Percentiles rank a stretch among this genome's conserved stretches.
Evolutionary conservation across 2,797 vertebrate genomes (phyloP).

Genomic region (Fistularia tabacaria): DNA sequence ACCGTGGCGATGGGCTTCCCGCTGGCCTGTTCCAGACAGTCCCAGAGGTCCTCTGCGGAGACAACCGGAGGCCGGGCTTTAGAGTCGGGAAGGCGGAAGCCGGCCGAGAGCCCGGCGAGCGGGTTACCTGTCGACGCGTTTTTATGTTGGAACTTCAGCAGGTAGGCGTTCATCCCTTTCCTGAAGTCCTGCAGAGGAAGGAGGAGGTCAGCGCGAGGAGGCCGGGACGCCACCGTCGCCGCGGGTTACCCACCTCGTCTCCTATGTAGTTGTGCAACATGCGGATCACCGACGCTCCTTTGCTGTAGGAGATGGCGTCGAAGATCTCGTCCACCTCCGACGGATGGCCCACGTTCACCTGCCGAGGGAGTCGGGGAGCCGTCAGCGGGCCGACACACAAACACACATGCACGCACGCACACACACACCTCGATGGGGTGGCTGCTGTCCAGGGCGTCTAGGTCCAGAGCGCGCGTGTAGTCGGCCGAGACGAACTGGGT

Average conservation of each 20-base stretch:
- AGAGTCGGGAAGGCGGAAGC: too few species aligned
- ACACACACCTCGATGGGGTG: conserved; percentile 91
- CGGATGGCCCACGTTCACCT: conserved; percentile 96
- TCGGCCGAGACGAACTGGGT: conserved; percentile 98
- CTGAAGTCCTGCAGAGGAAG: conserved; percentile 85
- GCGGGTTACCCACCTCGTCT: conserved; percentile 81
- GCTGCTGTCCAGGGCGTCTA: conserved; percentile 97
- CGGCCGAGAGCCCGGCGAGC: too few species aligned
- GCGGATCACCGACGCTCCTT: conserved; percentile 97
- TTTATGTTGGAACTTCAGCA: conserved; percentile 95
- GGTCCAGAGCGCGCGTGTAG: conserved; percentile 94
- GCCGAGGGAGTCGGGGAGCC: conserved; percentile 1
- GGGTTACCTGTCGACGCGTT: conserved; percentile 92
- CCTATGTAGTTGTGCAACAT: conserved; percentile 98
- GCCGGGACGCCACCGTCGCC: background rate
- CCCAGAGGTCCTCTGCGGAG: conserved; percentile 92
- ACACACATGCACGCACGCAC: background rate
- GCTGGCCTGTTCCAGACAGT: conserved; percentile 92
- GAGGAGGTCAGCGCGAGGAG: background rate
- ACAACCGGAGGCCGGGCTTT: background rate
- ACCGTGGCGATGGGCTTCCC: conserved; percentile 94
- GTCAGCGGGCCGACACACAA: background rate
- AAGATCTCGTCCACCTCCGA: conserved; percentile 99
- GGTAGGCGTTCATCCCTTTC: conserved; percentile 97
- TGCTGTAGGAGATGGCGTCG: conserved; percentile 98